Percentiles rank a stretch among this genome's conserved stretches.
These are phyloP conservation scores for Morus bassanus DNA, from an alignment of 2,797 vertebrate genomes.

Conservation along the genomic window DNA sequence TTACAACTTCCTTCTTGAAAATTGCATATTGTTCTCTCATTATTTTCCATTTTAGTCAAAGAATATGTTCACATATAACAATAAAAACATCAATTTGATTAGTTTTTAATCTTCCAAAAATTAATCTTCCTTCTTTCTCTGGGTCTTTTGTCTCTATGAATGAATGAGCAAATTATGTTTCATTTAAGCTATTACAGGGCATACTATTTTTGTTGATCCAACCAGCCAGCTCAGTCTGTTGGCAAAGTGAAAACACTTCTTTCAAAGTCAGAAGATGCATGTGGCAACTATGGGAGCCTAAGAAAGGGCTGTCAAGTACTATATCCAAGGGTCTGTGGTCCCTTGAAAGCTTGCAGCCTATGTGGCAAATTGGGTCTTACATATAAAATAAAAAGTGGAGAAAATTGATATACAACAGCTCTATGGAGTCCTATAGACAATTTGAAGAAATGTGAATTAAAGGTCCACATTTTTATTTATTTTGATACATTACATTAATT, in stretches of 20 bases:
- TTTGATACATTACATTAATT: background rate
- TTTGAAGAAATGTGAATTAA: background rate
- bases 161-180: background rate
- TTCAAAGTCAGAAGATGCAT: background rate
- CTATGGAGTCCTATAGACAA: background rate
- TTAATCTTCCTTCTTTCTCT: background rate
- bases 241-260: background rate
- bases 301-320: background rate
- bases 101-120: background rate
- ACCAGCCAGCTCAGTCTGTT: background rate
- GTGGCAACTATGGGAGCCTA: background rate
- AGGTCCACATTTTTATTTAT: background rate
- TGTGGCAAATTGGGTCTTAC: background rate
- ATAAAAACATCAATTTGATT: background rate
- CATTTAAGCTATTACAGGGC: background rate
- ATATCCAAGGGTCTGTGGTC: background rate
- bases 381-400: background rate
- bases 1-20: background rate
- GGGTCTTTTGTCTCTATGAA: background rate
- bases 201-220: background rate
- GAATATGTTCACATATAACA: background rate
- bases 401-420: background rate
- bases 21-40: background rate
- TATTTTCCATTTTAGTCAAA: background rate
- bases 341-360: background rate